Conservation (phyloP, 2,113 vertebrate genomes). For the Heterotis niloticus region DNA sequence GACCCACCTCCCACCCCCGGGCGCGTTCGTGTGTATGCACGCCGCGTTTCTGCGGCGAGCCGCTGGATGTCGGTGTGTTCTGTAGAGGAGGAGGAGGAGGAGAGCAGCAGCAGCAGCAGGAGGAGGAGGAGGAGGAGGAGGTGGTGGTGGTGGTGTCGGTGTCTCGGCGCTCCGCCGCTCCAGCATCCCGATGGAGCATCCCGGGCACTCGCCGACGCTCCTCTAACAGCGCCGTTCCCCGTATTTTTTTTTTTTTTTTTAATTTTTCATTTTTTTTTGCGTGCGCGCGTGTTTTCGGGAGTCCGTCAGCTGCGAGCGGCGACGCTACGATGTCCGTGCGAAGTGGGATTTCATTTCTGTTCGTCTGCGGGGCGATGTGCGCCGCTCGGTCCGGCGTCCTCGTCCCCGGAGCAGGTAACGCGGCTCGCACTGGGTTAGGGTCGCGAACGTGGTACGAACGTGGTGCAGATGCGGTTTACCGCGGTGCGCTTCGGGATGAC, state of each 20-base stretch:
- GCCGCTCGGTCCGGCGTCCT: constrained; percentile 56
- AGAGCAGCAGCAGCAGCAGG: no score
- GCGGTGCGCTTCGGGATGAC: not conserved
- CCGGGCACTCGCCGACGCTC: constrained; percentile 35
- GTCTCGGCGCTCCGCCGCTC: no score
- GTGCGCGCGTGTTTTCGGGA: not conserved
- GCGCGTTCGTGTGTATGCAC: constrained; percentile 59
- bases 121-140: constrained; percentile 27
- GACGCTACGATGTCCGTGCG: constrained; percentile 53
- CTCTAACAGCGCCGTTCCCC: constrained; percentile 50
- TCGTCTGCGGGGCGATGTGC: constrained; percentile 63
- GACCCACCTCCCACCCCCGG: constrained; percentile 16
- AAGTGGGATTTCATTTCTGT: constrained; percentile 69
- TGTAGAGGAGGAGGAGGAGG: constrained; percentile 55
- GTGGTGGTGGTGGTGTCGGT: no score
- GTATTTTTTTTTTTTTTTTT: constrained; percentile 18
- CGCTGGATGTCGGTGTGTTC: constrained; percentile 59
- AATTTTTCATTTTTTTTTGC: not conserved
- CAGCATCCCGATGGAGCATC: constrained; percentile 53
- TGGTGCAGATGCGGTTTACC: not conserved
- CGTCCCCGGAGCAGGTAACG: constrained; percentile 53
- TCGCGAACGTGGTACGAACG: not conserved
- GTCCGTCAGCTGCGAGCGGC: constrained; percentile 20
- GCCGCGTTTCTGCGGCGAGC: constrained; percentile 60
- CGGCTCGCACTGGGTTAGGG: not conserved